Evolutionary conservation across 2,113 vertebrate genomes (phyloP).

Genomic region (Pachypanchax playfairii): DNA sequence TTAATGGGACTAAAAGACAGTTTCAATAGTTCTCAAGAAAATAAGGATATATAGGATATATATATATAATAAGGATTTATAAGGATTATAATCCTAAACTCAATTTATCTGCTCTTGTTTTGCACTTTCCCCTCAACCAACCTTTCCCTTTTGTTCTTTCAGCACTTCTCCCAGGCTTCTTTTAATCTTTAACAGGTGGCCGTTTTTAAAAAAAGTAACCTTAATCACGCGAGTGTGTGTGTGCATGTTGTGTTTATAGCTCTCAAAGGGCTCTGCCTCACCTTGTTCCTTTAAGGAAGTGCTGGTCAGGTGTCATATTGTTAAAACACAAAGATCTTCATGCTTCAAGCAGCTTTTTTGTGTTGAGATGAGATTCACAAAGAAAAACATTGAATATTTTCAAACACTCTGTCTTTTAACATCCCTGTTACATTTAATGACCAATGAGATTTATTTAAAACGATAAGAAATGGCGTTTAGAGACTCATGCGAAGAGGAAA

Average conservation of each 20-base stretch:
- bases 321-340: slow-evolving; percentile 45
- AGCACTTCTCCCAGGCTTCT: slow-evolving; percentile 72
- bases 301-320: slow-evolving; percentile 68
- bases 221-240: slow-evolving; percentile 70
- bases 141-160: slow-evolving; percentile 52
- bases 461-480: too few relatives aligned
- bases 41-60: too few relatives aligned
- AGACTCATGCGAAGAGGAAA: too few relatives aligned
- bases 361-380: slow-evolving; percentile 39
- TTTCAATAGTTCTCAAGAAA: too few relatives aligned
- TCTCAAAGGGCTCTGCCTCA: slow-evolving; percentile 64
- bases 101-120: slow-evolving; percentile 25
- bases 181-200: slow-evolving; percentile 84
- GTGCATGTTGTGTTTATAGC: slow-evolving; percentile 28
- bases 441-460: too few relatives aligned
- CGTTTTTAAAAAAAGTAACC: slow-evolving; percentile 79
- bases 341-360: slow-evolving; percentile 63
- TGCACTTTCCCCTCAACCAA: slow-evolving; percentile 19
- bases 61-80: too few relatives aligned
- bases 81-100: too few relatives aligned
- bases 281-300: slow-evolving; percentile 59
- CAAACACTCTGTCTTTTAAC: too few relatives aligned
- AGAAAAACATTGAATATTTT: background rate
- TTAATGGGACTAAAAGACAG: too few relatives aligned
- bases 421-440: too few relatives aligned